These are phyloP conservation scores for Deilephila elpenor DNA, from an alignment of 2,888 invertebrate genomes.

Conservation along the genomic window DNA sequence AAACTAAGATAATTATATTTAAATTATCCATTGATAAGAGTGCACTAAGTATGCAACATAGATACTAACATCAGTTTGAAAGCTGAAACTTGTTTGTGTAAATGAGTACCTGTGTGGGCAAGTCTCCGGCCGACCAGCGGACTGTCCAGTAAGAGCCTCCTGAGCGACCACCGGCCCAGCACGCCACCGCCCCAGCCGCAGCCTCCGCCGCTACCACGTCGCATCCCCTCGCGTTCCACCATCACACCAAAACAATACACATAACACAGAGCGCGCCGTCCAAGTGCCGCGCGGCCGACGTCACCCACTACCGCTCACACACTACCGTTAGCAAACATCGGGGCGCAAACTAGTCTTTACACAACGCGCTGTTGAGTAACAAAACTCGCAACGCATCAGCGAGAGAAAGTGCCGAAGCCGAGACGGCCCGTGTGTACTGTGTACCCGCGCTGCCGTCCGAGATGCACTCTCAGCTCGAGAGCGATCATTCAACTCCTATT, in stretches of 20 bases:
- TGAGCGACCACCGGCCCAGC: slow-evolving; percentile 86
- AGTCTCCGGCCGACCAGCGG: slow-evolving; percentile 88
- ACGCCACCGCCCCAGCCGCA: slow-evolving; percentile 79
- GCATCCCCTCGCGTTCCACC: slow-evolving; percentile 77
- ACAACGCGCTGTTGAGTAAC: slow-evolving; percentile 74
- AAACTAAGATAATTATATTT: background rate
- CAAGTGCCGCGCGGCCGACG: slow-evolving; percentile 57
- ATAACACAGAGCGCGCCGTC: slow-evolving; percentile 56
- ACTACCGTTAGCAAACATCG: slow-evolving; percentile 68
- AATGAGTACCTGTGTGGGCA: slow-evolving; percentile 73
- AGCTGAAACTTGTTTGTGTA: background rate
- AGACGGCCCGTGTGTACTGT: slow-evolving; percentile 52
- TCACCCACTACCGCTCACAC: slow-evolving; percentile 52
- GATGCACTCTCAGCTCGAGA: slow-evolving; percentile 69
- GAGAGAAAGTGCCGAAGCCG: slow-evolving; percentile 77
- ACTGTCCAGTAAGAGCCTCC: slow-evolving; percentile 88
- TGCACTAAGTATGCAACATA: background rate
- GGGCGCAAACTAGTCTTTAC: slow-evolving; percentile 60
- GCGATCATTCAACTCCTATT: slow-evolving; percentile 57
- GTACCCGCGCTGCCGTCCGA: slow-evolving; percentile 57
- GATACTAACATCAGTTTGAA: background rate
- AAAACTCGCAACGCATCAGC: slow-evolving; percentile 69
- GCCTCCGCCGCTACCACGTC: slow-evolving; percentile 74
- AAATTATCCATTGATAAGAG: background rate
- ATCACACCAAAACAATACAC: slow-evolving; percentile 69